Evolutionary conservation across 2,113 vertebrate genomes (phyloP).

Genomic region (Atlantisia rogersi): DNA sequence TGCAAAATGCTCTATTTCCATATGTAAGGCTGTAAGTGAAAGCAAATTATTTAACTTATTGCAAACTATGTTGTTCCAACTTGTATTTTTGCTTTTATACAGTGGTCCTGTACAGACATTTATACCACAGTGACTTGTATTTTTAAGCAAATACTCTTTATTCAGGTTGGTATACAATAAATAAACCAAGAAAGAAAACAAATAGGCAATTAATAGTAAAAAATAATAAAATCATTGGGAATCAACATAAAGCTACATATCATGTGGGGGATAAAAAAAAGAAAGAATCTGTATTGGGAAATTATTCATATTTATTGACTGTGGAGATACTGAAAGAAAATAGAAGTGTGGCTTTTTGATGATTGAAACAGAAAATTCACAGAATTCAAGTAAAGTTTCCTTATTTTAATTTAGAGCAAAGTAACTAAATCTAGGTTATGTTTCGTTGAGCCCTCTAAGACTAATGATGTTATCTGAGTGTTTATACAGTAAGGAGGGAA

Average conservation of each 20-base stretch:
- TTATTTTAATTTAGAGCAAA: not conserved
- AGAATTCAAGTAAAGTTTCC: not conserved
- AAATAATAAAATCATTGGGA: not conserved
- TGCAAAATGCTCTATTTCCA: conserved; percentile 74
- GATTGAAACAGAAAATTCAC: not conserved
- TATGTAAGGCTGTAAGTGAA: conserved; percentile 79
- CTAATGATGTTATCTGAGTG: not conserved
- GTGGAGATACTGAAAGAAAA: not conserved
- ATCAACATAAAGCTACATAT: not conserved
- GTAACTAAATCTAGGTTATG: not conserved
- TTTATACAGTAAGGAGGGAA: not conserved
- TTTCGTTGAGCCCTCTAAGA: not conserved
- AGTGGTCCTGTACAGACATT: not conserved
- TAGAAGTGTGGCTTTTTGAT: rapidly evolving
- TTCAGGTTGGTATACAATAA: not conserved
- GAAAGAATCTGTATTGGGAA: not conserved
- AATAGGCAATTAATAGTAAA: not conserved
- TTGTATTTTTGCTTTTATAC: not conserved
- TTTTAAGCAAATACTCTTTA: not conserved
- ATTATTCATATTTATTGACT: not conserved
- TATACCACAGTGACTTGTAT: not conserved
- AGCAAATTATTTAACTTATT: not conserved
- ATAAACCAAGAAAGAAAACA: not conserved
- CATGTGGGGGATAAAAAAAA: not conserved
- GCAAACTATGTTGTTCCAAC: not conserved